A percentile compares a stretch with the other conserved stretches of the same genome.
Evolutionary conservation across 2,888 invertebrate genomes (phyloP).

Genomic region (Diplazon laetatorius): DNA sequence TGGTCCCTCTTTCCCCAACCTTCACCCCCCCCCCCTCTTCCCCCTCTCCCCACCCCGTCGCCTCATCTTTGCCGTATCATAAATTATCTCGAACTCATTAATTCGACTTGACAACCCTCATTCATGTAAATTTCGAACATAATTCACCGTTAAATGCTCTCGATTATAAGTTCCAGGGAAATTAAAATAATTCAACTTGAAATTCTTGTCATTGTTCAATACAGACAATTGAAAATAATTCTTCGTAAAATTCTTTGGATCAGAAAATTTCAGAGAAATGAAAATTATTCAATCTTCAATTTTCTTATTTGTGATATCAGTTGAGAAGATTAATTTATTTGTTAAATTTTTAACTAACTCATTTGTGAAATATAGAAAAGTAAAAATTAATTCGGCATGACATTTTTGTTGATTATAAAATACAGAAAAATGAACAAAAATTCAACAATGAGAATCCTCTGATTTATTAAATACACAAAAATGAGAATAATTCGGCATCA

Average conservation of each 20-base stretch:
- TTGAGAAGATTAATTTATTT: no score
- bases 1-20: slow-evolving; percentile 22
- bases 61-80: neutral
- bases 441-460: neutral
- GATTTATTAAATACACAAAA: slow-evolving; percentile 13
- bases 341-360: no score
- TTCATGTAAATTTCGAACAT: slow-evolving; percentile 23
- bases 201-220: no score
- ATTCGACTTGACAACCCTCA: slow-evolving; percentile 38
- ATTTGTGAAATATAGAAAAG: no score
- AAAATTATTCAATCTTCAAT: no score
- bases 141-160: slow-evolving; percentile 11
- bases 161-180: neutral
- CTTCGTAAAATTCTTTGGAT: no score
- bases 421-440: neutral
- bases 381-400: slow-evolving; percentile 6
- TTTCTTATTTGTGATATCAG: no score
- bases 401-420: slow-evolving; percentile 13
- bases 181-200: neutral
- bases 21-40: neutral
- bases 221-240: no score
- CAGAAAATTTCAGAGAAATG: no score
- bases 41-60: neutral
- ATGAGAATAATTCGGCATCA: no score
- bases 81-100: slow-evolving; percentile 50